A percentile compares a stretch with the other conserved stretches of the same genome.
These are phyloP conservation scores for Perdita meconis DNA, from an alignment of 2,888 invertebrate genomes.

Conservation along the genomic window DNA sequence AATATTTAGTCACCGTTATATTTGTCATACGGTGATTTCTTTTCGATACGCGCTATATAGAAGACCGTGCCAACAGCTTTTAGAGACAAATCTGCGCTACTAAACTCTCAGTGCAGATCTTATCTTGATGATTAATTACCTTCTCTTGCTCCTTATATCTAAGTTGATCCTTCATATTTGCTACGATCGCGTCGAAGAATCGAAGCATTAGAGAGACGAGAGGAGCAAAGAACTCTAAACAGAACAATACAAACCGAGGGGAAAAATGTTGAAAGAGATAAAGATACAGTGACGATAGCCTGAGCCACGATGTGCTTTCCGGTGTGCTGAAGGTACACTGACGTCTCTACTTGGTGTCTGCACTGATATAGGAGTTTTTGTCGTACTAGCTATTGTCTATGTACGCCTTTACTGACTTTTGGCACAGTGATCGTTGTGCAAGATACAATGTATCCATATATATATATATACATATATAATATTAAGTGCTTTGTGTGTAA, in stretches of 20 bases:
- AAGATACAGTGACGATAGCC: slow-evolving; percentile 78
- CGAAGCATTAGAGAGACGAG: slow-evolving; percentile 6
- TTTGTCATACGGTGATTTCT: too few relatives aligned
- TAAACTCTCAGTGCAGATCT: too few relatives aligned
- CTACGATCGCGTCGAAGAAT: slow-evolving; percentile 21
- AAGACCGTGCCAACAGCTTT: too few relatives aligned
- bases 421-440: slow-evolving; percentile 75
- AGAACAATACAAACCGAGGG: slow-evolving; percentile 44
- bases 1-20: too few relatives aligned
- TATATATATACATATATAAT: slow-evolving; percentile 53
- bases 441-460: slow-evolving; percentile 64
- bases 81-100: too few relatives aligned
- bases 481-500: slow-evolving; percentile 81
- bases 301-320: slow-evolving; percentile 80
- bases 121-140: too few relatives aligned
- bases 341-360: slow-evolving; percentile 79
- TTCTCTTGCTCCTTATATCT: too few relatives aligned
- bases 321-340: slow-evolving; percentile 79
- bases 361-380: slow-evolving; percentile 79
- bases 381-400: slow-evolving; percentile 81
- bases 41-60: too few relatives aligned
- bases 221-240: slow-evolving; percentile 4
- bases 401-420: slow-evolving; percentile 77
- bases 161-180: slow-evolving; percentile 51
- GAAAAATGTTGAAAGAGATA: slow-evolving; percentile 13